Conservation (phyloP, 2,113 vertebrate genomes). For the Tor tambroides region DNA sequence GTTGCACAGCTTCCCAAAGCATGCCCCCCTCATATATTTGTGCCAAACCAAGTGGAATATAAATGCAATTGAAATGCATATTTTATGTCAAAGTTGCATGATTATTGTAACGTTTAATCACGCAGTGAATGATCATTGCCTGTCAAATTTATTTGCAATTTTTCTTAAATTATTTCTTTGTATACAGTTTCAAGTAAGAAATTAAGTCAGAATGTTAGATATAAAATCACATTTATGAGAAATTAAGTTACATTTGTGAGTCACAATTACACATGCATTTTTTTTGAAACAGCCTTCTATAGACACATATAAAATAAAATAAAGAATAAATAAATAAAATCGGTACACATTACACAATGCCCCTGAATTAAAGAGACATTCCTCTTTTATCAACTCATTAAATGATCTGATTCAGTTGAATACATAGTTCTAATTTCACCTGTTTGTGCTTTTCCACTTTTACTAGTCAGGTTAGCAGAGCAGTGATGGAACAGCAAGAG, state of each 20-base stretch:
- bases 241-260: too few species aligned
- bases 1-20: not conserved
- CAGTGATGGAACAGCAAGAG: constrained; percentile 58
- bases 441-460: constrained; percentile 21
- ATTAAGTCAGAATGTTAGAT: not conserved
- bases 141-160: not conserved
- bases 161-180: not conserved
- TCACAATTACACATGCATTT: too few species aligned
- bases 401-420: constrained; percentile 1
- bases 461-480: constrained; percentile 13
- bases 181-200: not conserved
- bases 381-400: too few species aligned
- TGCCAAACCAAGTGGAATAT: not conserved
- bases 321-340: too few species aligned
- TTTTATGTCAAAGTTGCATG: not conserved
- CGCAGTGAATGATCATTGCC: not conserved
- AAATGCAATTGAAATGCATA: not conserved
- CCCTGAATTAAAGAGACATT: too few species aligned
- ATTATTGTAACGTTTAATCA: not conserved
- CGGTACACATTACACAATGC: too few species aligned
- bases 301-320: too few species aligned
- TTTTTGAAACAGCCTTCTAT: too few species aligned
- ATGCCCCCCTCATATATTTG: not conserved
- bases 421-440: not conserved
- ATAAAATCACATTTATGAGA: too few species aligned